These are phyloP conservation scores for Illadopsis cleaveri DNA, from an alignment of 2,113 vertebrate genomes.

Conservation along the genomic window DNA sequence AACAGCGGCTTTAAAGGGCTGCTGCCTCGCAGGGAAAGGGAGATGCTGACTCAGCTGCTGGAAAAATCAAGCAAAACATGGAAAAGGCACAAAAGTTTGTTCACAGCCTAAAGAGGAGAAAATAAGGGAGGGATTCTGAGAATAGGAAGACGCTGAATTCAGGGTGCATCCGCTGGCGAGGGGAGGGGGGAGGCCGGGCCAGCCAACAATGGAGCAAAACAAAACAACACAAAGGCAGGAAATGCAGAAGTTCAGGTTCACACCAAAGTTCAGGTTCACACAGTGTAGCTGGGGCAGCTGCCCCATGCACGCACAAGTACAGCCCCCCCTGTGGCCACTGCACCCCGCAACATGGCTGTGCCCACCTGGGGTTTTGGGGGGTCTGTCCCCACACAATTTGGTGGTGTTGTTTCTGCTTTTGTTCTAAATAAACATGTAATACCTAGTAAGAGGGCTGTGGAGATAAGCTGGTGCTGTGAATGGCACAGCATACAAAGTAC, in stretches of 20 bases:
- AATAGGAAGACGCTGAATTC: constrained; percentile 58
- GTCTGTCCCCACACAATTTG: background rate
- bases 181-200: background rate
- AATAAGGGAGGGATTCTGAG: constrained; percentile 54
- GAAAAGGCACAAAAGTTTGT: constrained; percentile 37
- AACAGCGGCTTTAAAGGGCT: constrained; percentile 15
- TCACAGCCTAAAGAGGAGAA: background rate
- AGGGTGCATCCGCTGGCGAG: constrained; percentile 24
- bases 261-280: constrained; percentile 54
- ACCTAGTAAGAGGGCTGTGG: background rate
- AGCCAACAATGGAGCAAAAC: constrained; percentile 47
- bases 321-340: background rate
- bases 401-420: background rate
- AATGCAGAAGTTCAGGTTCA: constrained; percentile 62
- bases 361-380: fast-evolving
- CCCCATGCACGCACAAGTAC: fast-evolving
- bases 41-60: constrained; percentile 51
- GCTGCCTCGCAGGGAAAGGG: background rate
- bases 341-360: fast-evolving
- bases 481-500: background rate
- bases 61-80: constrained; percentile 30
- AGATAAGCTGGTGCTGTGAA: background rate
- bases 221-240: constrained; percentile 62
- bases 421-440: background rate
- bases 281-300: background rate